These are phyloP conservation scores for Iselma pallidipennis DNA, from an alignment of 2,888 invertebrate species.

Conservation along the genomic window DNA sequence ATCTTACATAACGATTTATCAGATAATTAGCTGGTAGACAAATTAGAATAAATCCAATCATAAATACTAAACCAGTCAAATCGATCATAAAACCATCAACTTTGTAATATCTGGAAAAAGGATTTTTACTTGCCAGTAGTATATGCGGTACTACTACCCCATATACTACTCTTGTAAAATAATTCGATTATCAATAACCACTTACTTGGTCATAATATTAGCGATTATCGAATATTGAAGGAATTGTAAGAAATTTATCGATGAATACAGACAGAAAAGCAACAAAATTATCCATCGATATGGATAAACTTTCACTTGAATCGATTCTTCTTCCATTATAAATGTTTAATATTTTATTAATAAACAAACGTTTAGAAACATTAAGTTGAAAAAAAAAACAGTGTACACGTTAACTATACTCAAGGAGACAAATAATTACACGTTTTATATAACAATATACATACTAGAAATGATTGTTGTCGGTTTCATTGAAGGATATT, in stretches of 20 bases:
- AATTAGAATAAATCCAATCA: slow-evolving; percentile 91
- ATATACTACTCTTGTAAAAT: no score
- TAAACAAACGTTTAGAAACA: not conserved
- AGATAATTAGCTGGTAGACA: slow-evolving; percentile 96
- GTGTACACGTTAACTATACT: not conserved
- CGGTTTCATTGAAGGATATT: no score
- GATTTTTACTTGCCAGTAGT: not conserved
- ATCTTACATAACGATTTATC: slow-evolving; percentile 45
- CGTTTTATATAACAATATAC: not conserved
- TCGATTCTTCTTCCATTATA: not conserved
- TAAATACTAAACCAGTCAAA: slow-evolving; percentile 95
- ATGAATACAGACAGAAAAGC: slow-evolving; percentile 84
- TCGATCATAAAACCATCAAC: slow-evolving; percentile 75
- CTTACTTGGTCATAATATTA: slow-evolving; percentile 68
- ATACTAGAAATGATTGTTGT: not conserved
- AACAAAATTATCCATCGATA: slow-evolving; percentile 79
- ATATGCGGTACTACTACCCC: no score
- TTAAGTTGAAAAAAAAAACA: not conserved
- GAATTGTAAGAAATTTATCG: slow-evolving; percentile 92
- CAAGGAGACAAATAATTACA: not conserved
- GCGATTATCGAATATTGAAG: slow-evolving; percentile 92
- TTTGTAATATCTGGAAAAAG: slow-evolving; percentile 64
- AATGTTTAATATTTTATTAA: not conserved
- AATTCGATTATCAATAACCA: slow-evolving; percentile 8
- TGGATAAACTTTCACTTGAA: slow-evolving; percentile 30